Evolutionary conservation across 2,888 invertebrate genomes (phyloP), one percentile per base, ranked within the genome.

Genomic region (Gibbula magus): DNA sequence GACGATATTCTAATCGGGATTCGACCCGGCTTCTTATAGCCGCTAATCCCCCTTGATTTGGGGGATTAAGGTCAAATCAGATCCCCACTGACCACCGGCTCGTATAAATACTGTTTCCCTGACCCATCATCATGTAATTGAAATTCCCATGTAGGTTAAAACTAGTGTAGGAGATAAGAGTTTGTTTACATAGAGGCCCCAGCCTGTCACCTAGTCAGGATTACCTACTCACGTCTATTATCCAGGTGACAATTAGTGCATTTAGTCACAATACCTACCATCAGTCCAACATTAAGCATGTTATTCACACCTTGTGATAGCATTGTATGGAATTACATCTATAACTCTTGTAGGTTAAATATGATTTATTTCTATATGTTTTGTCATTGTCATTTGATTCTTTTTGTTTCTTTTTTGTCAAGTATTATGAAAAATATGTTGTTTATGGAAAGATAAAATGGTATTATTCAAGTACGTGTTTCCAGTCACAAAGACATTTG

Each of bases 71-170:
- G 61, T 29, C 61, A 25, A 5, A 16, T 61, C 16, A 25, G 29
- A 13, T 61, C 61, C 29, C 56, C 61, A 10, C 61, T 61, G 61
- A 61, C 61, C 61, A 61, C 29, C 61, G 10, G 61, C 61, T 61
- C 25, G 29, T 61, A 61, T 61, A 61, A 61, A 61, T 61, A 61
- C 61, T 18, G 61, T 61, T 61, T 61, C 10, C 61, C 61, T 61
- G 29, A 61, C 61, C 10, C 61, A 61, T 25, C 18, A 61, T 61
- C 61, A 61, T 61, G 61, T 61, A 61, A 61, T 61, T 61, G 61
- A 61, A 61, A 61, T 61, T 29, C 61, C 61, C 16, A 29, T 25
- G 22, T 61, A 61, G 61, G 29, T 16, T 20, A 29, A 29, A 25
- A 18, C 29, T 29, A 29, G 61, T 25, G 29, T 29, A 61, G 22